A percentile compares a stretch with the other conserved stretches of the same genome.
Conservation (phyloP, 2,113 vertebrate genomes). For the Sakesphorus luctuosus region DNA sequence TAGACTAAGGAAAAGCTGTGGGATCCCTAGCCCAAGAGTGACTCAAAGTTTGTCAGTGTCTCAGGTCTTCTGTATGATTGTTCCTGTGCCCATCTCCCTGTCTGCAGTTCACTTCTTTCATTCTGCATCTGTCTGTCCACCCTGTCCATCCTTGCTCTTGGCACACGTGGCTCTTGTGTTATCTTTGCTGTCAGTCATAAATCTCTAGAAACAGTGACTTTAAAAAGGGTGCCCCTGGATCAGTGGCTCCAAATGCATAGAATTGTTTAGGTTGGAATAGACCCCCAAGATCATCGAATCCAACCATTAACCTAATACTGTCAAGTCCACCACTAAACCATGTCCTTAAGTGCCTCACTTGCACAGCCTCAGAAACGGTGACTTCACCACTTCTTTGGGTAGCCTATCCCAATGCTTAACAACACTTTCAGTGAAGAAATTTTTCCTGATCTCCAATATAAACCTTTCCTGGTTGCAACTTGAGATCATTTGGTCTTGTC, state of each 20-base stretch:
- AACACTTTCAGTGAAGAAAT: background rate
- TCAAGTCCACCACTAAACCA: background rate
- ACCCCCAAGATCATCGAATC: background rate
- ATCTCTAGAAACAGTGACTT: background rate
- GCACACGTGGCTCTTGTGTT: rapidly evolving
- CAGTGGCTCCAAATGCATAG: background rate
- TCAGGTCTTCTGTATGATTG: background rate
- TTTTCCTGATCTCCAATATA: background rate
- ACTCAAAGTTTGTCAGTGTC: background rate
- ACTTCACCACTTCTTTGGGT: background rate
- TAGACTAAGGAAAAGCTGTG: background rate
- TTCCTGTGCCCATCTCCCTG: background rate
- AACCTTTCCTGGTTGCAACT: background rate
- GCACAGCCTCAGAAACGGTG: background rate
- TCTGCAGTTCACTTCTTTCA: background rate
- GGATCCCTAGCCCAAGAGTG: background rate
- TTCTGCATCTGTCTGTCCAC: background rate
- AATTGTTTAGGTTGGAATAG: background rate
- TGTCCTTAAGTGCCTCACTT: background rate
- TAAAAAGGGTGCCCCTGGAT: background rate
- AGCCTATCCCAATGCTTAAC: background rate
- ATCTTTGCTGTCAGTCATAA: background rate
- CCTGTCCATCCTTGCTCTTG: background rate
- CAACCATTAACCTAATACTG: background rate
- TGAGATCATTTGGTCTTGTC: background rate